Evolutionary conservation across 2,888 invertebrate species (phyloP).

Genomic region (Arge pagana): DNA sequence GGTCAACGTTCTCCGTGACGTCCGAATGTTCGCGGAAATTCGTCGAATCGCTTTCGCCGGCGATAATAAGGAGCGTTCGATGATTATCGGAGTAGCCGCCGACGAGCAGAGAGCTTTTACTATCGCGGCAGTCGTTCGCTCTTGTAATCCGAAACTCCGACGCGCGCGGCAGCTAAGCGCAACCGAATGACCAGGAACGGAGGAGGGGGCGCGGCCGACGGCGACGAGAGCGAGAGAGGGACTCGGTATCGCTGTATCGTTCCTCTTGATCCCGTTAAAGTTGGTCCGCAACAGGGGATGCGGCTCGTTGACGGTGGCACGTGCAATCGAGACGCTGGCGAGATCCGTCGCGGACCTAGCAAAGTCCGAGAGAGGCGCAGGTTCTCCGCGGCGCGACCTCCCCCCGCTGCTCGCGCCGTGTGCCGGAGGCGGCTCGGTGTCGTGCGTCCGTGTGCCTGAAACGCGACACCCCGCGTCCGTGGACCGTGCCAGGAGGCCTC

Average conservation of each 20-base stretch:
- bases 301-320: no score
- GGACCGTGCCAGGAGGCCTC: no score
- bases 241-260: background rate
- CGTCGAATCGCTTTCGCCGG: no score
- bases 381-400: conserved; percentile 16
- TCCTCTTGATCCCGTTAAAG: background rate
- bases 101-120: no score
- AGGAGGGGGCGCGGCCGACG: background rate
- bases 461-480: conserved; percentile 38
- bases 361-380: conserved; percentile 13
- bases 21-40: no score
- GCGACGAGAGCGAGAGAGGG: background rate
- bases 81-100: no score
- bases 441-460: conserved; percentile 35
- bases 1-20: no score
- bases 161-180: background rate
- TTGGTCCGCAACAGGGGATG: no score
- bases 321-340: no score
- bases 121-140: no score
- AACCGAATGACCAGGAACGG: background rate
- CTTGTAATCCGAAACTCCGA: no score
- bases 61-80: no score
- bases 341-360: conserved; percentile 4
- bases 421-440: conserved; percentile 22
- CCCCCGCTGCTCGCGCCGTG: conserved; percentile 1